Evolutionary conservation across 2,888 invertebrate genomes (phyloP), one percentile per base, ranked within the genome.

Genomic region (Ophion obscuratus): DNA sequence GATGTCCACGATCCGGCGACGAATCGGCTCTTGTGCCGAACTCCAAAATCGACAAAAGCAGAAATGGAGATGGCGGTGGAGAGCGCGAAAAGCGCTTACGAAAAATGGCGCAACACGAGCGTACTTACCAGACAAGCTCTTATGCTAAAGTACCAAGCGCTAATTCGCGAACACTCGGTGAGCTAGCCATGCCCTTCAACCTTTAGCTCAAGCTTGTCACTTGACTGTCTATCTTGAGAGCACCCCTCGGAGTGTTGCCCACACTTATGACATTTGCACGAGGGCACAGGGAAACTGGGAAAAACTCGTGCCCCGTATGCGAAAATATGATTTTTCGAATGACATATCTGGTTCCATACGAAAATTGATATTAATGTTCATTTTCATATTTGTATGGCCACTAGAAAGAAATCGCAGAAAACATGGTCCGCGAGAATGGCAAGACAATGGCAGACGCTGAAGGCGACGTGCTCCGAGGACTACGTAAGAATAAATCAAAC

Each of bases 371-470:
- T 3, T 5, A 53, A 53, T 17, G 14, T 53, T 53, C 67, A 9
- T 27, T 40, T 44, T 24, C 10, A 17, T 61, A 66, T 17, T 47
- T 66, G 10, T 27, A 59, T 83, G 24, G 27, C n/a, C 11, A 92
- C n/a, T 89, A 96, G 95, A 96, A 97, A 94, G 97, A 97, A 93
- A 94, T 99, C 89, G 99, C 99, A 0, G 97, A 97, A 88, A 98
- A 97, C 94, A 98, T 99, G 86, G 99, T 99, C 2, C 95, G 96
- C 89, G 99, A 99, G 93, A 99, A 99, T 95, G 99, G 99, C 80
- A 99, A 99, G 94, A 99, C 99, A 0, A 95, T 98, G 87, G 96
- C 97, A 14, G 99, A 99, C 95, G 99, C 99, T 0, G 99, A 99
- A 94, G 99, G 99, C 61, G 99, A 99, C 95, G 99, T 99, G 2